Conservation (phyloP, 1,140 invertebrate genomes). For the Zaprionus lachaisei region DNA sequence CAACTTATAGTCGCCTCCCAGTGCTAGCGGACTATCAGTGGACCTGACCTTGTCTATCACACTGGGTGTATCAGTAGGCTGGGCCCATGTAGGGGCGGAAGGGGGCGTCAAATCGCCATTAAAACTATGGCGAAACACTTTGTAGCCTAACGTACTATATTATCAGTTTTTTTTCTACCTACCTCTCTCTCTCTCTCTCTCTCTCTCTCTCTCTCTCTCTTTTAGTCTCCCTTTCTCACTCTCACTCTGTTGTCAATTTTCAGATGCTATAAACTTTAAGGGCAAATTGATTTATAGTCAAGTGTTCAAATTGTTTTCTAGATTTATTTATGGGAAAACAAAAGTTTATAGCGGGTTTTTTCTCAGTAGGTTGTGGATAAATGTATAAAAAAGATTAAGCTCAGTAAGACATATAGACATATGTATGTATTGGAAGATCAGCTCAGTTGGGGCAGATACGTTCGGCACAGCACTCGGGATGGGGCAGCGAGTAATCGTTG, state of each 20-base stretch:
- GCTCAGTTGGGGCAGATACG: conserved; percentile 29
- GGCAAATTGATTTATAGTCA: background rate
- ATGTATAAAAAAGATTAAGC: too few relatives aligned
- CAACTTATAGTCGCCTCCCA: background rate
- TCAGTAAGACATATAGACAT: background rate
- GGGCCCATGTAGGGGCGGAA: background rate
- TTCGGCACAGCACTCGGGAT: conserved; percentile 59
- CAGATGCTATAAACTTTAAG: background rate
- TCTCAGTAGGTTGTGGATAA: too few relatives aligned
- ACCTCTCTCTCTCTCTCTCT: too few relatives aligned
- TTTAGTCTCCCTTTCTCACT: background rate
- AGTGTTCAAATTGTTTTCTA: background rate
- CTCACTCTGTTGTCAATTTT: background rate
- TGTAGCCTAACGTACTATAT: background rate
- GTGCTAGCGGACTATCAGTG: background rate
- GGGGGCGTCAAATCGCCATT: background rate
- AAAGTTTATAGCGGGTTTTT: background rate
- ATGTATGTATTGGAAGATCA: background rate
- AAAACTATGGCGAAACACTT: background rate
- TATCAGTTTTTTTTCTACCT: background rate
- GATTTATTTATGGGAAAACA: background rate
- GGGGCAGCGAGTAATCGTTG: conserved; percentile 52
- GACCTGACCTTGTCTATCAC: background rate
- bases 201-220: too few relatives aligned
- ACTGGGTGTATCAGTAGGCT: background rate